Base-by-base conservation (phyloP, 2,888 invertebrate genomes). In the Sicus ferrugineus region DNA sequence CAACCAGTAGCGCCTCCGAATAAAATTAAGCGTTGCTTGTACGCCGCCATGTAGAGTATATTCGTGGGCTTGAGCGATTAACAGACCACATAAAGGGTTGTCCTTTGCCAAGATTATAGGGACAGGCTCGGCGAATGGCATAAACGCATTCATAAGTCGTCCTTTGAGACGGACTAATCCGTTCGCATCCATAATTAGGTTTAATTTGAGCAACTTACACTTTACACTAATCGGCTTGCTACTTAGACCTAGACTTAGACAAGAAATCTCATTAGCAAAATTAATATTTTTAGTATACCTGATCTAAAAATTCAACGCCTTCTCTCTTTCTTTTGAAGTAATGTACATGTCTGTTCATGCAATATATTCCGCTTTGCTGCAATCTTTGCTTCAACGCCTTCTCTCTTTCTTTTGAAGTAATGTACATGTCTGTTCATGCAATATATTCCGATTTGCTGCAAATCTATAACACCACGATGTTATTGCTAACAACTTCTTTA, bases 381-480 rank as follows among this genome's bases (percentile, higher is more conserved):
- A 11, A 66, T n/a, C n/a, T n/a, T n/a, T n/a, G n/a, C n/a, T n/a
- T n/a, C n/a, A n/a, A n/a, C 9, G 65, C 69, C 7, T 38, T 48
- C 19, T 19, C 65, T 59, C 52, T 19, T n/a, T 69, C 65, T 7
- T 21, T 52, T 28, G 42, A 26, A 9, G 62, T 48, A 23, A 42
- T 46, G 14, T 48, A 38, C 16, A 31, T 3, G 26, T 48, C 5
- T 19, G 23, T 11, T 58, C 48, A 52, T 59, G 59, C 7, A 19
- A 52, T 16, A 16, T 21, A 5, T 7, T 16, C 23, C n/a, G 42
- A 11, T 6, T 14, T 11, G 31, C 42, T 7, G 38, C 26, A 11
- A 66, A 69, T 28, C 69, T 64, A 19, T 28, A 31, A 38, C 64
- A 48, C 65, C 69, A 61, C 2, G 69, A 54, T 14, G 63, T 64